phyloP scores from a whole-genome alignment of 2,113 vertebrate species.

The Heterotis niloticus region DNA sequence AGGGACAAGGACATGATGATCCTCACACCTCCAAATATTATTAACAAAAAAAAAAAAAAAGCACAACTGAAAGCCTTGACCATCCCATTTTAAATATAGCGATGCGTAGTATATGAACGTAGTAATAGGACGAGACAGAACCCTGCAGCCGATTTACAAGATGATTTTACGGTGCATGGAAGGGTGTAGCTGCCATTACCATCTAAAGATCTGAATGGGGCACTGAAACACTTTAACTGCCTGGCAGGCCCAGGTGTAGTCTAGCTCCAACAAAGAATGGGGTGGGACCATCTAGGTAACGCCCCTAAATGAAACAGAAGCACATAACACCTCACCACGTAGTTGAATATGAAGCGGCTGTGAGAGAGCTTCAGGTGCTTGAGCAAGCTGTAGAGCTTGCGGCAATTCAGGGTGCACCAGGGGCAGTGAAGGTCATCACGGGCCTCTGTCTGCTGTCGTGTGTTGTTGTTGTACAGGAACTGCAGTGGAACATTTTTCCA shows the following conservation, averaged over 20 bases:
- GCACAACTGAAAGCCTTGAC: no score
- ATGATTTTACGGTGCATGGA: no score
- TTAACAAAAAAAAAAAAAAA: no score
- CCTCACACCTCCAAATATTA: no score
- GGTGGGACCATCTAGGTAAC: not conserved
- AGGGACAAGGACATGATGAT: not conserved
- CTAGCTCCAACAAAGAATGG: not conserved
- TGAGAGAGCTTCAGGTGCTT: constrained; percentile 98
- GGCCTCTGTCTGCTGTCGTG: constrained; percentile 93
- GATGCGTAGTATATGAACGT: no score
- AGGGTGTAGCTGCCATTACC: not conserved
- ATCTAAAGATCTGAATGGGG: no score
- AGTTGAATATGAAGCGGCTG: constrained; percentile 97
- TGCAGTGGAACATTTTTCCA: constrained; percentile 44
- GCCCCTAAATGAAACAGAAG: not conserved
- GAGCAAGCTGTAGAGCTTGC: constrained; percentile 94
- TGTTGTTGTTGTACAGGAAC: constrained; percentile 98
- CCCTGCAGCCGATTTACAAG: not conserved
- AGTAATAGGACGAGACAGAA: not conserved
- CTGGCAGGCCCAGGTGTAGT: no score
- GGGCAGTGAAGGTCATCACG: constrained; percentile 94
- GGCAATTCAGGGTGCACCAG: constrained; percentile 95
- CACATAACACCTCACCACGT: constrained; percentile 76
- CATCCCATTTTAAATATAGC: not conserved
- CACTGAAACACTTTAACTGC: no score